Base-by-base conservation (phyloP, 2,113 vertebrate genomes). In the Paedocypris sp. region DNA sequence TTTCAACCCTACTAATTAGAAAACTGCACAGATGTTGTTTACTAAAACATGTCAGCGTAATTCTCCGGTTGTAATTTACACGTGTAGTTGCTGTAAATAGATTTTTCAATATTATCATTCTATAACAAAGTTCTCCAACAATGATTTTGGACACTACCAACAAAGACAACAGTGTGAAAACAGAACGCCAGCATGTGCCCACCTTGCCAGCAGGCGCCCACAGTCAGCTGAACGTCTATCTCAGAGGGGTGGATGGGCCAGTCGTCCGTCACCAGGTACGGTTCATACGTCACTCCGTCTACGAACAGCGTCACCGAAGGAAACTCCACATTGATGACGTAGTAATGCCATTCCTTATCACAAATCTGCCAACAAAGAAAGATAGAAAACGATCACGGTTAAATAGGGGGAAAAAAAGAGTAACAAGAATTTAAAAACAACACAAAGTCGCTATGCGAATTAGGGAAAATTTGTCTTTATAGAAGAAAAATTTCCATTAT, bases 141-240 rank as follows among this genome's bases (percentile, higher is more conserved):
- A n/a, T n/a, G n/a, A n/a, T n/a, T n/a, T n/a, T n/a, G n/a, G n/a
- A n/a, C n/a, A n/a, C n/a, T n/a, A n/a, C n/a, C n/a, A 15, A 45
- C 22, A 7, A 43, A 28, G 32, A 58, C 28, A 31, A 53, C 12
- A 9, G 26, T 20, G n/a, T n/a, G n/a, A n/a, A n/a, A n/a, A n/a
- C n/a, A n/a, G n/a, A n/a, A n/a, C n/a, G 36, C 13, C 26, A 48
- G 8, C 23, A 32, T 20, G 60, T 32, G 69, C 80, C 82, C 83
- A 98, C 94, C 94, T 94, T 98, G 94, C 94, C 94, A 98, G 72
- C 94, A 98, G 51, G 94, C 94, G 0, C 94, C 94, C 4, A 98
- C 90, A 0, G 94, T 95, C 22, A 98, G 87, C 74, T 98, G 94
- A 32, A 94, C 90, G 70, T 93, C 88, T 46, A 95, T 96, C 76